Evolutionary conservation across 2,888 invertebrate genomes (phyloP), one percentile per base, ranked within the genome.

Genomic region (Cataglyphis altisquamis): DNA sequence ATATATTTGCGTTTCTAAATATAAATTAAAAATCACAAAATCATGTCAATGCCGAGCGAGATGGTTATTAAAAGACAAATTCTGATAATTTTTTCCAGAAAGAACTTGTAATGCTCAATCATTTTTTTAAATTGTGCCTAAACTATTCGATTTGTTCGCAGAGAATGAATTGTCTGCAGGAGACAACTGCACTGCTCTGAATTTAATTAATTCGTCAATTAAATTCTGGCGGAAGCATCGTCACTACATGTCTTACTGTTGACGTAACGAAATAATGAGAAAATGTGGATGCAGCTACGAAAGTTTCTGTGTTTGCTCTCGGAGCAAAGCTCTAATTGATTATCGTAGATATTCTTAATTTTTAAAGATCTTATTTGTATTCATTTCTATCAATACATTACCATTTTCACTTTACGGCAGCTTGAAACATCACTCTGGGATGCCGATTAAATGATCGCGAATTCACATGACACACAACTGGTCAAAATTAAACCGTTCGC

Each of bases 401-500:
- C 2, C 15, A 21, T 57, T 78, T 55, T 25, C 52, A 6, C 15
- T 57, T 68, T 41, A 45, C 36, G 25, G 10, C 18, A 32, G 15
- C n/a, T n/a, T 25, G 29, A 25, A 41, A 68, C 36, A 18, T 36
- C 18, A 21, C 3, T 21, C 15, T 15, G n/a, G 21, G 70, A 78
- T 78, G 60, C 41, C 45, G 72, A 70, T 78, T 78, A 78, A 78
- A 72, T 21, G 41, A 57, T 70, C 29, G 32, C 39, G 32, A 68
- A 78, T 72, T 78, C 72, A 36, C 45, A 8, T 41, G 4, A 60
- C 45, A 12, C 21, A 60, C 21, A 52, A n/a, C n/a, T 67, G 25
- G 41, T 68, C 70, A 21, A 78, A 80, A 80, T 80, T 70, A 80
- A 80, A 80, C 45, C 57, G 32, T 72, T 12, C 45, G 41, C 21